Percentiles rank a stretch among this genome's conserved stretches.
Evolutionary conservation across 1,140 invertebrate species (phyloP).

Genomic region (Drosophila ogumai): DNA sequence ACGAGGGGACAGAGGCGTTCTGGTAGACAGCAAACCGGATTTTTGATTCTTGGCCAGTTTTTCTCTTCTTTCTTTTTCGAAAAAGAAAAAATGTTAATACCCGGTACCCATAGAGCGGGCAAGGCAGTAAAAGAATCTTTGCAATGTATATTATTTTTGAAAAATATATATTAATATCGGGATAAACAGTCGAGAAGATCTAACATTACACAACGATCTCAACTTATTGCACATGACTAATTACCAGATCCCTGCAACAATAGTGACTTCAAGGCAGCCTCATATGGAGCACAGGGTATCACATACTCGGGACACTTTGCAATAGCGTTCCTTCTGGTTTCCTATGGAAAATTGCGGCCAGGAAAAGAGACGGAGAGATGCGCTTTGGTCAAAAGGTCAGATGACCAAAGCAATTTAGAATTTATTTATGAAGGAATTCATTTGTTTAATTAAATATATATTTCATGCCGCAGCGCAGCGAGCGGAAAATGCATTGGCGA

Average conservation of each 20-base stretch:
- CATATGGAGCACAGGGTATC: background rate
- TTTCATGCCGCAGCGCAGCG: slow-evolving; percentile 33
- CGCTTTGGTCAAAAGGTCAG: slow-evolving; percentile 68
- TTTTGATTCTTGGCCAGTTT: slow-evolving; percentile 48
- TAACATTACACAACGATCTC: background rate
- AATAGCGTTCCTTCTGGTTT: slow-evolving; percentile 4
- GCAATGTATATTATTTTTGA: background rate
- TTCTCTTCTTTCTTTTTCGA: slow-evolving; percentile 21
- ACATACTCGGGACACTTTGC: too few species aligned
- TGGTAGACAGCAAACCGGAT: slow-evolving; percentile 66
- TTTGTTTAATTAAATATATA: slow-evolving; percentile 74
- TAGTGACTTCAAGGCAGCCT: background rate
- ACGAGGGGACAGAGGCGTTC: slow-evolving; percentile 29
- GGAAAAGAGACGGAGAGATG: background rate
- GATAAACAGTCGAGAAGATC: background rate
- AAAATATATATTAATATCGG: background rate
- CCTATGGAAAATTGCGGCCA: slow-evolving; percentile 62
- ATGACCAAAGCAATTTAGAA: slow-evolving; percentile 49
- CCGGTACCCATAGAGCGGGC: background rate
- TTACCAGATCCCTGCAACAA: background rate
- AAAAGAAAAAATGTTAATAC: slow-evolving; percentile 11
- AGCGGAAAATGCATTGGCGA: slow-evolving; percentile 15
- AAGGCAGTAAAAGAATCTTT: background rate
- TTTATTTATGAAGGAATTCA: slow-evolving; percentile 66
- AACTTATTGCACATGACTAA: background rate